phyloP scores from a whole-genome alignment of 2,888 invertebrate species.

The Agrotis exclamationis region DNA sequence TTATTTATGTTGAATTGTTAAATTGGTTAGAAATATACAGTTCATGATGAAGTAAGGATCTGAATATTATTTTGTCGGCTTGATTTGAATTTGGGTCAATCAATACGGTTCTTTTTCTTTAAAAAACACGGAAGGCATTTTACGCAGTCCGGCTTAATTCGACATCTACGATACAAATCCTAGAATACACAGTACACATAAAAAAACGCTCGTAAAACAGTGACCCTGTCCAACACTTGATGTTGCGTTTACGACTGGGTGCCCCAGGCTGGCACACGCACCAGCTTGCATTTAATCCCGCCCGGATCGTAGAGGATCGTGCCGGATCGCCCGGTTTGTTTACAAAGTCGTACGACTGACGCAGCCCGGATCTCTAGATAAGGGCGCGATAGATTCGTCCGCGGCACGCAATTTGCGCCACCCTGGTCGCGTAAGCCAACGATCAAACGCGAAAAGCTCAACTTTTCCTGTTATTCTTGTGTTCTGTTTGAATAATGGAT shows the following conservation, averaged over 20 bases:
- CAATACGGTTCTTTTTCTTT: background rate
- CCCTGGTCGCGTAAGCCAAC: constrained; percentile 49
- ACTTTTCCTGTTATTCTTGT: constrained; percentile 59
- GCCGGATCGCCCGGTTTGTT: constrained; percentile 31
- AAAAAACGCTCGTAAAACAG: constrained; percentile 58
- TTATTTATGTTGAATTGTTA: constrained; percentile 30
- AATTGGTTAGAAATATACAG: background rate
- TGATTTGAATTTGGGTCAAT: background rate
- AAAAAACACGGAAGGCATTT: background rate
- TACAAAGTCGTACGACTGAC: constrained; percentile 28
- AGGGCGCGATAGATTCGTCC: constrained; percentile 44
- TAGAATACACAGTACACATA: constrained; percentile 45
- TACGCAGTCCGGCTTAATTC: constrained; percentile 7
- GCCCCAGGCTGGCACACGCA: constrained; percentile 16
- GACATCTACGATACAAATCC: constrained; percentile 7
- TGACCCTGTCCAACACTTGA: constrained; percentile 41
- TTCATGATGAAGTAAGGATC: background rate
- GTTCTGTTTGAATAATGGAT: constrained; percentile 63
- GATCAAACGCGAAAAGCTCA: constrained; percentile 51
- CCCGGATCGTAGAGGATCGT: constrained; percentile 12
- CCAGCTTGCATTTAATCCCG: constrained; percentile 51
- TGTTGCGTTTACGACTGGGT: constrained; percentile 53
- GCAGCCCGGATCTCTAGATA: constrained; percentile 28
- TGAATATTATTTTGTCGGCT: background rate
- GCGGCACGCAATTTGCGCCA: constrained; percentile 47